A percentile compares a stretch with the other conserved stretches of the same genome.
These are phyloP conservation scores for Polydrusus pterygomalis DNA, from an alignment of 2,888 invertebrate species.

Conservation along the genomic window DNA sequence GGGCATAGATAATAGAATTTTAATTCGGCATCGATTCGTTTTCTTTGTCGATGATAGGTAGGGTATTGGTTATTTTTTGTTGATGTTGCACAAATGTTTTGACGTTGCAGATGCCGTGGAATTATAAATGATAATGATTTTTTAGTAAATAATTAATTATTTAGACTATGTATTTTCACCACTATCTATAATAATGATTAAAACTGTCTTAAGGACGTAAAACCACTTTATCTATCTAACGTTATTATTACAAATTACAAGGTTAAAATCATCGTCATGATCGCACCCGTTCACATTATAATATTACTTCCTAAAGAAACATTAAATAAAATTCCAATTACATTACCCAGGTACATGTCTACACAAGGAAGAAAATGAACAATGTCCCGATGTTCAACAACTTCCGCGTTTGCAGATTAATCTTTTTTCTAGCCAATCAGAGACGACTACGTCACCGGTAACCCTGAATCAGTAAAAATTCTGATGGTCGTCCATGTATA, in stretches of 20 bases:
- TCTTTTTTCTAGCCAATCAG: conserved; percentile 11
- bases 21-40: not conserved
- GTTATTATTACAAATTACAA: conserved; percentile 5
- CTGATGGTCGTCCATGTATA: not conserved
- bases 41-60: not conserved
- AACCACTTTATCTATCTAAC: not conserved
- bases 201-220: too few relatives aligned
- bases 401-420: conserved; percentile 25
- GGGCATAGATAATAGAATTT: conserved; percentile 9
- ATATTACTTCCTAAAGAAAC: conserved; percentile 31
- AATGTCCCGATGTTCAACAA: conserved; percentile 17
- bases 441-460: conserved; percentile 14
- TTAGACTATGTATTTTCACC: too few relatives aligned
- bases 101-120: conserved; percentile 21
- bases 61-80: conserved; percentile 9
- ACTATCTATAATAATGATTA: not conserved
- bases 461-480: conserved; percentile 34
- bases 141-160: too few relatives aligned
- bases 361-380: conserved; percentile 28
- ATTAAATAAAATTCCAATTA: not conserved
- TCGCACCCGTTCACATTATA: conserved; percentile 1
- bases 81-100: conserved; percentile 33
- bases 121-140: not conserved
- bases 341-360: too few relatives aligned
- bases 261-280: conserved; percentile 13